Base-by-base conservation (phyloP, 2,797 vertebrate genomes). In the Etheostoma perlongum region DNA sequence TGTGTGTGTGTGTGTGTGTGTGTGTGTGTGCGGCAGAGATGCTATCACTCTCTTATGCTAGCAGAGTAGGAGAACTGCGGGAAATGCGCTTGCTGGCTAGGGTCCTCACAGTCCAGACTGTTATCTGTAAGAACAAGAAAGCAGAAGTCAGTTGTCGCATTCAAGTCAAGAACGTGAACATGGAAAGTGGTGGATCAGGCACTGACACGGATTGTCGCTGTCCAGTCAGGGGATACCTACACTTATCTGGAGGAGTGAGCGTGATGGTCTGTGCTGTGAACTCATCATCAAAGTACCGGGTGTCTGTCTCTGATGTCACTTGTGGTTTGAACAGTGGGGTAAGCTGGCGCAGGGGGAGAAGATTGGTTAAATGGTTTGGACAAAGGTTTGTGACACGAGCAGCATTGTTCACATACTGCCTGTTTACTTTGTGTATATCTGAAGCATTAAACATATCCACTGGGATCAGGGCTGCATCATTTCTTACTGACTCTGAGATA, bases 261-360 rank as follows among this genome's bases (percentile, higher is more conserved):
- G 97, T 97, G 89, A 97, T 97, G 53, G 95, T 95, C 86, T 97
- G 96, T 1, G 96, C 96, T 0, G 97, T 97, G 94, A 97, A 97
- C 86, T 97, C 97, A 0, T 97, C 97, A 0, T 97, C 97, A 12
- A 97, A 97, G 84, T 97, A 97, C 66, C 97, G 93, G 0, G 97
- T 97, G 91, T 97, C 97, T 0, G 96, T 95, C 90, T 97, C 97
- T 0, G 97, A 97, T 0, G 96, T 97, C 75, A 97, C 96, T 80
- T 97, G 97, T 3, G 97, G 97, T 86, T 95, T 96, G 91, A 97
- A 97, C 2, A 96, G 95, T 0, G 97, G 96, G 25, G 86, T 93
- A 63, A 97, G 95, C 97, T 97, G 65, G 49, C 2, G 44, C 0
- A 19, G 0, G 30, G 15, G 40, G 42, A 74, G 21, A 74, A 21